Evolutionary conservation across 2,888 invertebrate species (phyloP).

Genomic region (Steinernema hermaphroditum): DNA sequence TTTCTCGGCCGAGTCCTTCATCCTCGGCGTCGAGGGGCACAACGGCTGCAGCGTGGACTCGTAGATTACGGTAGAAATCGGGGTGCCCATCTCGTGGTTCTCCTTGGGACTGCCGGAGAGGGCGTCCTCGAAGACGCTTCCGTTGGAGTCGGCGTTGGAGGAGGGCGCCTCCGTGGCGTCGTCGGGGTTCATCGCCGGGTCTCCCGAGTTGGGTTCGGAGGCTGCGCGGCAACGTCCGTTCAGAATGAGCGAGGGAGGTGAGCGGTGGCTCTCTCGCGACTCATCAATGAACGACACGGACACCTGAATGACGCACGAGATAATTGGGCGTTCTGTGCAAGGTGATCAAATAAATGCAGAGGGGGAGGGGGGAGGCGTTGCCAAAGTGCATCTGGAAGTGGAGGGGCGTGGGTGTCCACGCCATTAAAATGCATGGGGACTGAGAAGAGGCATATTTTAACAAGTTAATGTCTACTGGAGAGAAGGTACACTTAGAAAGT

Average conservation of each 20-base stretch:
- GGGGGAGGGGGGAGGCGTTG: not conserved
- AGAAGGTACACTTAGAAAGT: too few species aligned
- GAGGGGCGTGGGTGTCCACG: not conserved
- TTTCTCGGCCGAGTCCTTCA: not conserved
- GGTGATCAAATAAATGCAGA: not conserved
- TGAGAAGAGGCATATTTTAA: too few species aligned
- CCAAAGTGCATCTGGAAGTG: not conserved
- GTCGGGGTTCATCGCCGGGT: not conserved
- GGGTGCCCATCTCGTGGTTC: not conserved
- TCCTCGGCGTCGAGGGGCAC: not conserved
- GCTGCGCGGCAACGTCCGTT: slow-evolving; percentile 17
- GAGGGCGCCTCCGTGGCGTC: not conserved
- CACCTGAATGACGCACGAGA: not conserved
- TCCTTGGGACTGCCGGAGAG: not conserved
- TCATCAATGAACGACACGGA: slow-evolving; percentile 19
- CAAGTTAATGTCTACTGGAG: too few species aligned
- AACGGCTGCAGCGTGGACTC: not conserved
- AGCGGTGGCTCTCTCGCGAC: not conserved
- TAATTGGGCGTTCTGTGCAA: not conserved
- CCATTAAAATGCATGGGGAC: not conserved
- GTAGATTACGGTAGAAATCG: slow-evolving; percentile 2
- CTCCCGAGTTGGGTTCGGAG: not conserved
- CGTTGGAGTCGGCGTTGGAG: not conserved
- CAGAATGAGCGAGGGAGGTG: not conserved
- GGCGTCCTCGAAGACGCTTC: slow-evolving; percentile 13